Evolutionary conservation across 1,140 invertebrate genomes (phyloP).

Genomic region (Trachelipus rathkii): DNA sequence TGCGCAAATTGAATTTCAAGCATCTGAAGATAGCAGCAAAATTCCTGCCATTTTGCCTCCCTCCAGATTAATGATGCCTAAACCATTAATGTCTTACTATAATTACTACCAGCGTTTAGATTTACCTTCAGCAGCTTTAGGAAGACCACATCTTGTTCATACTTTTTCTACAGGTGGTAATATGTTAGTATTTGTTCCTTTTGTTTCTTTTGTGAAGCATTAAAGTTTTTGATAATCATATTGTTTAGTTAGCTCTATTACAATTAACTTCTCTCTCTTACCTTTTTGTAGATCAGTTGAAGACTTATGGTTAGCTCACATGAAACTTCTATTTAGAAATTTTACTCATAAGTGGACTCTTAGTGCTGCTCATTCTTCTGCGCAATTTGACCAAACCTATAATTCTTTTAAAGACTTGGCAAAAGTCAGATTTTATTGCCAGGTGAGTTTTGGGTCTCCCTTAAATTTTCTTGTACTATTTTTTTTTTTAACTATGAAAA

Average conservation of each 20-base stretch:
- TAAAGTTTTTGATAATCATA: background rate
- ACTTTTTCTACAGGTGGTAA: constrained; percentile 5
- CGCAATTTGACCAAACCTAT: background rate
- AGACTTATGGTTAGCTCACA: constrained; percentile 21
- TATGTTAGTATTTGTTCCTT: background rate
- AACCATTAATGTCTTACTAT: background rate
- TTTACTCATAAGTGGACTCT: constrained; percentile 23
- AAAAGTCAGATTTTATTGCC: constrained; percentile 30
- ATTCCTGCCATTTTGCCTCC: background rate
- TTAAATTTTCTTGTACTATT: no score
- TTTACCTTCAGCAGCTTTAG: background rate
- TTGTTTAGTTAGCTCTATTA: background rate
- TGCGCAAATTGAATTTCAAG: no score
- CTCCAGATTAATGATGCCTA: background rate
- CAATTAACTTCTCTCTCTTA: background rate
- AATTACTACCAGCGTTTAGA: background rate
- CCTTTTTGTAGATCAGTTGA: constrained; percentile 17
- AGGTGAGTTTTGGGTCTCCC: background rate
- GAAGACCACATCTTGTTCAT: background rate
- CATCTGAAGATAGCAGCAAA: no score
- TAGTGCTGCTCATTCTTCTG: constrained; percentile 1
- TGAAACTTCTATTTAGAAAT: constrained; percentile 26
- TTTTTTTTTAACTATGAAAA: no score
- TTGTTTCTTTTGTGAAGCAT: background rate
- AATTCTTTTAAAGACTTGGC: constrained; percentile 17